Conservation (phyloP, 2,888 invertebrate genomes). For the Eurytoma californica region DNA sequence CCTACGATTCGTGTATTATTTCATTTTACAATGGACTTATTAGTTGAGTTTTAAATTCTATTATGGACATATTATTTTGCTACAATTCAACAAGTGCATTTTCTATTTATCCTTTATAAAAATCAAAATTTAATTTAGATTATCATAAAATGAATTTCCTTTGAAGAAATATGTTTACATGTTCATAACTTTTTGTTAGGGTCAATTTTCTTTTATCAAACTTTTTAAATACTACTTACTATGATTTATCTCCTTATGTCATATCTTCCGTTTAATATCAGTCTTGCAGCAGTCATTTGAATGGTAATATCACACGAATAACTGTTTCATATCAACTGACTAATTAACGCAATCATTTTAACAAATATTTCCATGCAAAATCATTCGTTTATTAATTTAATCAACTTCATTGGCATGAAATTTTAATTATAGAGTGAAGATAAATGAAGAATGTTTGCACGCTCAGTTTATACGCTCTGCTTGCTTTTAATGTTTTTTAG, state of each 20-base stretch:
- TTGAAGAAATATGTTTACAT: constrained; percentile 10
- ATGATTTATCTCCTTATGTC: constrained; percentile 21
- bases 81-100: background rate
- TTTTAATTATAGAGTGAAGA: background rate
- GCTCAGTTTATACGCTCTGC: constrained; percentile 48
- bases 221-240: background rate
- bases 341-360: background rate
- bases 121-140: background rate
- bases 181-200: constrained; percentile 12
- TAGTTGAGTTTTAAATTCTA: background rate
- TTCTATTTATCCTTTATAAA: too few relatives aligned
- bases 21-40: background rate
- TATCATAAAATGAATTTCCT: background rate
- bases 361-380: background rate
- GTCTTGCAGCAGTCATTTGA: background rate
- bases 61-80: background rate
- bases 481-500: constrained; percentile 68
- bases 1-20: background rate
- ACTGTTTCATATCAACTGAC: background rate
- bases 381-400: constrained; percentile 12
- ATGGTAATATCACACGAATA: constrained; percentile 21
- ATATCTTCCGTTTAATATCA: constrained; percentile 7
- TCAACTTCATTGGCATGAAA: background rate
- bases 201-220: constrained; percentile 32
- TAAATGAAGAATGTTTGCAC: constrained; percentile 28